These are phyloP conservation scores for Copidosoma aretas DNA, from an alignment of 2,888 invertebrate species.

Conservation along the genomic window DNA sequence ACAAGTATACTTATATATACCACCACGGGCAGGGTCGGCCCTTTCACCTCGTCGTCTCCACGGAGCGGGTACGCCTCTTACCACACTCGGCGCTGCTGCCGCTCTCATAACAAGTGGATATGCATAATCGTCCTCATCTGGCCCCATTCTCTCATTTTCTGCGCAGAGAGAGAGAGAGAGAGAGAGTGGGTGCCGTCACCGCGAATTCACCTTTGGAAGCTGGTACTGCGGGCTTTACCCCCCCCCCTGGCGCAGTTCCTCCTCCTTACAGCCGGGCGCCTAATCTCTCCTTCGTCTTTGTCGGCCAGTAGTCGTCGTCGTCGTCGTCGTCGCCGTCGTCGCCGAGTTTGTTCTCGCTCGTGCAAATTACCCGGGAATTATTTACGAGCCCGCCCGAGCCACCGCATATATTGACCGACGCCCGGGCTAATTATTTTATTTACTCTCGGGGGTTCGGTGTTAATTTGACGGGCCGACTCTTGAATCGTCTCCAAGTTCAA, in stretches of 20 bases:
- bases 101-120: conserved; percentile 45
- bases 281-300: not conserved
- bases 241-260: conserved; percentile 2
- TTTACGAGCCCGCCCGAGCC: conserved; percentile 28
- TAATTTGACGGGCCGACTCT: no score
- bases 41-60: conserved; percentile 32
- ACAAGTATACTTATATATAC: not conserved
- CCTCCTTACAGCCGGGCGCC: not conserved
- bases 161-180: not conserved
- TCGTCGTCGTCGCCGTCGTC: not conserved
- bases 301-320: conserved; percentile 9
- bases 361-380: conserved; percentile 30
- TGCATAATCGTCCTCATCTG: conserved; percentile 46
- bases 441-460: no score
- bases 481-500: no score
- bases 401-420: not conserved
- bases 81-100: not conserved
- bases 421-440: no score
- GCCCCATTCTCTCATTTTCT: conserved; percentile 11
- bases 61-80: not conserved
- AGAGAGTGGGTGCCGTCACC: not conserved
- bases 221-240: not conserved
- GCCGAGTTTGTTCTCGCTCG: conserved; percentile 14
- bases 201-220: conserved; percentile 12
- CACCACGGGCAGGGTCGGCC: not conserved